These are phyloP conservation scores for Pipistrellus pygmaeus DNA, from an alignment of 2,797 vertebrate genomes.

Conservation along the genomic window DNA sequence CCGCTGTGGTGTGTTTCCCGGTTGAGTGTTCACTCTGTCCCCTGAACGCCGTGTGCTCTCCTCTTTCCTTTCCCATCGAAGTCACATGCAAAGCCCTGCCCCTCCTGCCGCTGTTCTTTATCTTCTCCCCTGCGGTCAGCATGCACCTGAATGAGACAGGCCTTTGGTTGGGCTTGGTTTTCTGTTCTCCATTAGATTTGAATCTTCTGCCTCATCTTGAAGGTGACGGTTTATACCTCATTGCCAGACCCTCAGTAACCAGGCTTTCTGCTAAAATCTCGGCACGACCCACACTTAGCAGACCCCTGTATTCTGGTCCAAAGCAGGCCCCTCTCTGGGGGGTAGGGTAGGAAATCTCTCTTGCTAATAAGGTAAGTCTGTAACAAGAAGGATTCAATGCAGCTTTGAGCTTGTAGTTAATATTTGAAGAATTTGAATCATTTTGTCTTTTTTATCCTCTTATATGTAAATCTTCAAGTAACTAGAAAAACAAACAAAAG, in stretches of 20 bases:
- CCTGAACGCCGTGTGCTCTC: background rate
- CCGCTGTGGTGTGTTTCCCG: background rate
- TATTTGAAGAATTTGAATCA: background rate
- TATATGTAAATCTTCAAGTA: background rate
- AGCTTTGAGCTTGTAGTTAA: background rate
- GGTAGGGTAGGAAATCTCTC: background rate
- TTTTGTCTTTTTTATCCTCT: background rate
- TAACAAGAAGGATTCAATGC: background rate
- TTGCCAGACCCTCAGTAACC: background rate
- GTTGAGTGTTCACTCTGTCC: background rate
- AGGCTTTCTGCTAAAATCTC: background rate
- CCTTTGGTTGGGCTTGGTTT: accelerated
- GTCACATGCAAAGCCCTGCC: background rate
- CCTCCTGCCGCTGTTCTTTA: no score
- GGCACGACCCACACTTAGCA: background rate
- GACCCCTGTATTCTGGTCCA: background rate
- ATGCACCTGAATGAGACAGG: background rate
- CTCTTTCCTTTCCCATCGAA: background rate
- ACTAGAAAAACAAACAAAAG: background rate
- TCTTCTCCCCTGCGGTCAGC: accelerated
- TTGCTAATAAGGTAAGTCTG: background rate
- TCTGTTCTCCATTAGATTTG: background rate
- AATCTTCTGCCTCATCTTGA: background rate
- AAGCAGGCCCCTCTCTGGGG: background rate
- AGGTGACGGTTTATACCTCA: background rate